Evolutionary conservation across 2,797 vertebrate genomes (phyloP), one percentile per base, ranked within the genome.

Genomic region (Sebastes baramenuke): DNA sequence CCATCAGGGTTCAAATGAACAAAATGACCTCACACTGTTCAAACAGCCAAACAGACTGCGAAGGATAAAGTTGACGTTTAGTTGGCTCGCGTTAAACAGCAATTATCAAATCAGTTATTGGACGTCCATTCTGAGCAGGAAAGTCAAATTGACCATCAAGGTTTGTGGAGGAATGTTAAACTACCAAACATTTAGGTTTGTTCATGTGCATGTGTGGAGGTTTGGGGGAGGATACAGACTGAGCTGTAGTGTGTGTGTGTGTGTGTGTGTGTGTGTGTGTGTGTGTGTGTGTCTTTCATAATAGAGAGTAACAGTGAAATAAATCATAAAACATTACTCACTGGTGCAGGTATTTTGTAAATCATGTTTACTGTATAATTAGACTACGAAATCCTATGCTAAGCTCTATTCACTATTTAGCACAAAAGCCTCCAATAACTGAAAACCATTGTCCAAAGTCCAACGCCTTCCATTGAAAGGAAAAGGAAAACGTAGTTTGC

Each of bases 131-230:
- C 77, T 79, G 59, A 87, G 64, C 59, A 75, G 81, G 71, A 73
- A 92, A 87, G 84, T 93, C 74, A 92, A 94, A 92, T 93, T 92
- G 91, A 94, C 92, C 90, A 94, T 94, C 92, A 94, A 87, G 68
- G 79, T 79, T 71, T 72, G 62, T 80, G 69, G 60, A 70, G 82
- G 78, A 83, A 86, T 72, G 81, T 79, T 78, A 79, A 80, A 82
- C 62, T 80, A 59, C 66, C 2, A 25, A 67, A 66, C 69, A 74
- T 62, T 68, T 77, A 58, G 46, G 5, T 56, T 55, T 61, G 42
- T 66, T 24, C 52, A n/a, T 71, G 58, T 24, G 59, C 25, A 62
- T 18, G 42, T 52, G 69, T 79, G 68, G 54, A 81, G 8, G 55
- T 58, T 5, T 70, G 18, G 36, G 8, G 29, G 13, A 27, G 54